Base-by-base conservation (phyloP, 2,888 invertebrate species). In the Selenia dentaria region DNA sequence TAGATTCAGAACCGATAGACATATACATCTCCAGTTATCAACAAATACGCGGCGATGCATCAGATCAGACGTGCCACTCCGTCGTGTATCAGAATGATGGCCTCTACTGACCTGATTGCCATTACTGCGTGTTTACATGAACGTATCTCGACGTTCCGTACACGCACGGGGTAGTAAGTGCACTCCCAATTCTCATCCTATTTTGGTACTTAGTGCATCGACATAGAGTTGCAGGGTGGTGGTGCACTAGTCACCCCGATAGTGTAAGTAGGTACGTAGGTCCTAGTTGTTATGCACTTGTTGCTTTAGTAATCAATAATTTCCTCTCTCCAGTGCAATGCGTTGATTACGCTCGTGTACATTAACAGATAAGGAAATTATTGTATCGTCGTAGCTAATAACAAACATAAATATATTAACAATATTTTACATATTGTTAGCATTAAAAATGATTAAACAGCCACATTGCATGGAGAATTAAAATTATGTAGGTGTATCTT, bases 41-140 rank as follows among this genome's bases (percentile, higher is more conserved):
- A 13, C n/a, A 11, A 44, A 5, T 31, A 40, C 14, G 43, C 37
- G 31, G 13, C n/a, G n/a, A 40, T 34, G 43, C 27, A 27, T 32
- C 36, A 36, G 36, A 37, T 34, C 12, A 33, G 42, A 48, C 28
- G 18, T 33, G 8, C 3, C 24, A 29, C 16, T 26, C 32, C 27
- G 18, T 32, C 37, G 32, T 38, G 32, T 45, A 34, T 38, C 45
- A 16, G 22, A 34, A 16, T 41, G 41, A 27, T 34, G 28, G 34
- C 33, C 33, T 34, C 27, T 34, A 28, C 24, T 40, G 41, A 41
- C 35, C 42, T 35, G 28, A 22, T 33, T 38, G 38, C 31, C 31
- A 36, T 46, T 32, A 41, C 39, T 38, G 29, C 38, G 29, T 41
- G 40, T 47, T 47, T 47, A 47, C 36, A 41, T 35, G 35, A 26